Evolutionary conservation across 1,140 invertebrate genomes (phyloP).

Genomic region (Drosophila baimaii): DNA sequence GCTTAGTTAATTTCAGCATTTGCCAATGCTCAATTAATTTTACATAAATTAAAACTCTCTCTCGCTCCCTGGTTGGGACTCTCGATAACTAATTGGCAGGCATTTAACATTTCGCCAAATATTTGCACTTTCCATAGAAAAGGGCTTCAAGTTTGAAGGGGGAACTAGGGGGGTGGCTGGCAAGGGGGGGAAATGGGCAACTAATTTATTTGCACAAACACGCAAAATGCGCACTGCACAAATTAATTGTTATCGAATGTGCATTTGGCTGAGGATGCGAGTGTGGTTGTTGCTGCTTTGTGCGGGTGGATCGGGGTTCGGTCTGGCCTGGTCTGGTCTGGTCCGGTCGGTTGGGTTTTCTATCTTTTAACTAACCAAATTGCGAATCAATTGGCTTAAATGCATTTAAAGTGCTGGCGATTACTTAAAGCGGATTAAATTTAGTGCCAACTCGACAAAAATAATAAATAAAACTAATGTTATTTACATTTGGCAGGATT

Average conservation of each 20-base stretch:
- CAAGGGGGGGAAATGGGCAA: conserved; percentile 26
- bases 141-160: conserved; percentile 9
- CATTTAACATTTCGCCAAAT: conserved; percentile 74
- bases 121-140: conserved; percentile 58
- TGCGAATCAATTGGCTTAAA: conserved; percentile 51
- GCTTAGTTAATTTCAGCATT: conserved; percentile 64
- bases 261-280: conserved; percentile 49
- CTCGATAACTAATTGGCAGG: conserved; percentile 72
- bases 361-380: conserved; percentile 51
- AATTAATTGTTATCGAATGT: conserved; percentile 78
- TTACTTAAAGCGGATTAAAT: conserved; percentile 36
- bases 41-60: conserved; percentile 75
- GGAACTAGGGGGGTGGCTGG: no score
- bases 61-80: conserved; percentile 9
- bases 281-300: conserved; percentile 24
- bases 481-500: background rate
- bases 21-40: conserved; percentile 77
- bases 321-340: background rate
- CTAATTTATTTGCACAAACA: conserved; percentile 80
- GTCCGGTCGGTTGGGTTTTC: conserved; percentile 28
- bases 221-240: conserved; percentile 65
- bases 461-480: background rate
- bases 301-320: conserved; percentile 12
- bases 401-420: conserved; percentile 38
- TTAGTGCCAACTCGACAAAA: conserved; percentile 3